Base-by-base conservation (phyloP, 1,140 invertebrate genomes). In the Panagrolaimus sp. region DNA sequence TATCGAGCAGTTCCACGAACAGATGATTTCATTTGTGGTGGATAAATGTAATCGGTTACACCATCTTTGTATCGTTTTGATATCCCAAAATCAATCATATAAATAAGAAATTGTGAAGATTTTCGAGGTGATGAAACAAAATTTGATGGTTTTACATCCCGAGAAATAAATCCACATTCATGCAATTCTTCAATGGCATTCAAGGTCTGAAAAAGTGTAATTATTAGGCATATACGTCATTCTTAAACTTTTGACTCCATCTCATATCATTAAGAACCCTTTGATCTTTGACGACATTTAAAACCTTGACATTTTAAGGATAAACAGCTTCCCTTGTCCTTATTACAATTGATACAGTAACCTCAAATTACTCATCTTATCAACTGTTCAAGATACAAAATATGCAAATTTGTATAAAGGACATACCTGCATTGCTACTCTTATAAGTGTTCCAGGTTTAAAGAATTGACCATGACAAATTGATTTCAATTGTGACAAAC, bases 161-260 rank as follows among this genome's bases (percentile, higher is more conserved):
- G 48, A 15, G 48, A 52, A 24, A 52, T 52, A 24, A 21, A 52
- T n/a, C 26, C 26, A 24, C 48, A 52, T 14, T 52, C 48, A 15
- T 52, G 48, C n/a, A 52, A 21, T 52, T 52, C 48, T 52, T 52
- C 48, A 15, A 52, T 52, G 7, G 48, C 48, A 14, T 52, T 52
- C 48, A 52, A 15, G 0, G 48, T 52, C 48, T 52, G 15, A 52
- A 52, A 52, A 21, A 0, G 26, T 4, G 9, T 4, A n/a, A n/a
- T n/a, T n/a, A n/a, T n/a, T n/a, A n/a, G n/a, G n/a, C n/a, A n/a
- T n/a, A n/a, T n/a, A n/a, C n/a, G n/a, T n/a, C n/a, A n/a, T n/a
- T n/a, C n/a, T n/a, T n/a, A n/a, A n/a, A n/a, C n/a, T n/a, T n/a
- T n/a, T n/a, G n/a, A n/a, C n/a, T n/a, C n/a, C n/a, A n/a, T n/a